phyloP scores from a whole-genome alignment of 2,888 invertebrate genomes.

The Antheraea assamensis region DNA sequence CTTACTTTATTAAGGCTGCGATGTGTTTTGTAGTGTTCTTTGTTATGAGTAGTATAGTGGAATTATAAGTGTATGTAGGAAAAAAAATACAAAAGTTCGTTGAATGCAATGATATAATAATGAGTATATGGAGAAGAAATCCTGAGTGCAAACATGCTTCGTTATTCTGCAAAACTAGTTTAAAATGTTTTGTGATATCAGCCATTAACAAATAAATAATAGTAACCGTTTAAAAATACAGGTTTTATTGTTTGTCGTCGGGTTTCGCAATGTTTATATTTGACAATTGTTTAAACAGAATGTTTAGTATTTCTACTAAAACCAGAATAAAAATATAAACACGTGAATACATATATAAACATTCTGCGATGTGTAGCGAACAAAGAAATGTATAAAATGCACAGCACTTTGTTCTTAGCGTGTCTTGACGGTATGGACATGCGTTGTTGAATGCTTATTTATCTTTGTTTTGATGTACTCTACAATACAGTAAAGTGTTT shows the following conservation, averaged over 20 bases:
- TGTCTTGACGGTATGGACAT: constrained; percentile 37
- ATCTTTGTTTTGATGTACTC: constrained; percentile 36
- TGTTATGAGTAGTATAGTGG: no score
- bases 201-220: background rate
- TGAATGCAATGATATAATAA: no score
- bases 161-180: no score
- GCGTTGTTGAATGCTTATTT: constrained; percentile 35
- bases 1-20: no score
- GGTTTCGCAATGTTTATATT: constrained; percentile 1
- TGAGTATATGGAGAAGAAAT: no score
- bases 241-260: background rate
- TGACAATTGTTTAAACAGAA: constrained; percentile 34
- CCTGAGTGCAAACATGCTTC: no score
- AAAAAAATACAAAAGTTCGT: no score
- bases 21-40: no score
- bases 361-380: constrained; percentile 26
- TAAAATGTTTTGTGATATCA: background rate
- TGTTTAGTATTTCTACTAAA: constrained; percentile 27
- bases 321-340: constrained; percentile 30
- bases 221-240: background rate
- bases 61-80: no score
- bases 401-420: constrained; percentile 34
- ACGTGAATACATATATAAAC: constrained; percentile 23
- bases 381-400: constrained; percentile 43
- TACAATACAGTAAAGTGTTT: constrained; percentile 7